Percentiles rank a stretch among this genome's conserved stretches.
phyloP scores from a whole-genome alignment of 1,140 invertebrate genomes.

The Microplitis mediator region DNA sequence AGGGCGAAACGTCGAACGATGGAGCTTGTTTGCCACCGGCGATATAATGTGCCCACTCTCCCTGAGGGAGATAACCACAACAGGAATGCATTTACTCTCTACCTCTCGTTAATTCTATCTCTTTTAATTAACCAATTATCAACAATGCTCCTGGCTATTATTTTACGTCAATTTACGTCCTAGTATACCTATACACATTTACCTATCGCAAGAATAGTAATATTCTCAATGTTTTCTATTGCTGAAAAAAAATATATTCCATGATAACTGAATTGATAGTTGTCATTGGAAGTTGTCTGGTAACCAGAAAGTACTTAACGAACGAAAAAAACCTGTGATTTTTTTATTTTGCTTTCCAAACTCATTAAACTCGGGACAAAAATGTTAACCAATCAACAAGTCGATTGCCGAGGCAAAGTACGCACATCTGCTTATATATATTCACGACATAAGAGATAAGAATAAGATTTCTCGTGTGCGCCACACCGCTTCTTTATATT shows the following conservation, averaged over 20 bases:
- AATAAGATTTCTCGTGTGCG: conserved; percentile 11
- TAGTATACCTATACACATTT: not conserved
- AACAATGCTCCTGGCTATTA: conserved; percentile 13
- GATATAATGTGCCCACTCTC: conserved; percentile 37
- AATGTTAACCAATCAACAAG: conserved; percentile 9
- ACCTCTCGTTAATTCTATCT: conserved; percentile 22
- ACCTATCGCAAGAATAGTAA: not conserved
- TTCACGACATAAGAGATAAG: conserved; percentile 22
- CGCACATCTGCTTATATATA: not conserved
- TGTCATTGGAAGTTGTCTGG: too few relatives aligned
- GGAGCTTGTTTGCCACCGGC: conserved; percentile 51
- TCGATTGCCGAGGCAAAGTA: not conserved
- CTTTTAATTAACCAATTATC: conserved; percentile 36
- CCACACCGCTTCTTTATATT: not conserved
- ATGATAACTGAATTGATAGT: too few relatives aligned
- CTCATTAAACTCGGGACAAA: conserved; percentile 3
- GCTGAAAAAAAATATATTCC: too few relatives aligned
- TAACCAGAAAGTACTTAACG: too few relatives aligned
- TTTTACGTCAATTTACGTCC: not conserved
- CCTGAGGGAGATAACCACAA: conserved; percentile 37
- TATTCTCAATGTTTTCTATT: not conserved
- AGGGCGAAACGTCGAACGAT: conserved; percentile 46
- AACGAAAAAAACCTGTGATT: too few relatives aligned
- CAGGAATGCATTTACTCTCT: conserved; percentile 34
- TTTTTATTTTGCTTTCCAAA: not conserved